Evolutionary conservation across 2,888 invertebrate genomes (phyloP).

Genomic region (Xylota segnis): DNA sequence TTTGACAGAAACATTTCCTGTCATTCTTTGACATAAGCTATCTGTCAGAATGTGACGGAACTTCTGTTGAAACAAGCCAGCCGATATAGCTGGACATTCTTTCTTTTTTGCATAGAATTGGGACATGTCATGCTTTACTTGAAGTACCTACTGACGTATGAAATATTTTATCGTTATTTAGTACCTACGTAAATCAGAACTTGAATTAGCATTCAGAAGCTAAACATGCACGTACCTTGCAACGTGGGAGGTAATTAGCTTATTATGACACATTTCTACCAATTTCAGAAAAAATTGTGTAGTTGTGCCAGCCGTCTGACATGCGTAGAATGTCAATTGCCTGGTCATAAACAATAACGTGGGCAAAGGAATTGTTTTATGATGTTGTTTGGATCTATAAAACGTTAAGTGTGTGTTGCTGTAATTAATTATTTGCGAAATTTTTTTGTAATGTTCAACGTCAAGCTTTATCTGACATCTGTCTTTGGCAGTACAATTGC

Average conservation of each 20-base stretch:
- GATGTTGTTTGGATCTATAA: neutral
- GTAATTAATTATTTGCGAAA: neutral
- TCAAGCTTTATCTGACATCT: neutral
- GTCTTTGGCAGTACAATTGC: neutral
- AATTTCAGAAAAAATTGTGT: neutral
- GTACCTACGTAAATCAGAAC: neutral
- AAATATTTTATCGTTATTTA: conserved; percentile 3
- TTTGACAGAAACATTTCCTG: no score
- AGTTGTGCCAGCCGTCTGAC: conserved; percentile 3
- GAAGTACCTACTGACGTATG: neutral
- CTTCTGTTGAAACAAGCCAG: no score
- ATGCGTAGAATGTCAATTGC: conserved; percentile 25
- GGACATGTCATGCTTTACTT: no score
- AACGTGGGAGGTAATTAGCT: conserved; percentile 1
- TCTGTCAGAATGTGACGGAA: no score
- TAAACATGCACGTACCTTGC: neutral
- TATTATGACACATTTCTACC: neutral
- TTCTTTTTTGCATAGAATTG: no score
- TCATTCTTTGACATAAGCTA: no score
- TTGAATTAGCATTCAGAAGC: neutral
- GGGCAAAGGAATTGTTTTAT: conserved; percentile 10
- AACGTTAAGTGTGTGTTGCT: neutral
- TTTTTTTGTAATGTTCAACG: neutral
- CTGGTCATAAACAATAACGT: conserved; percentile 3
- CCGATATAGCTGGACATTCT: no score